phyloP scores from a whole-genome alignment of 2,888 invertebrate species.

The Lepidonotus clava region DNA sequence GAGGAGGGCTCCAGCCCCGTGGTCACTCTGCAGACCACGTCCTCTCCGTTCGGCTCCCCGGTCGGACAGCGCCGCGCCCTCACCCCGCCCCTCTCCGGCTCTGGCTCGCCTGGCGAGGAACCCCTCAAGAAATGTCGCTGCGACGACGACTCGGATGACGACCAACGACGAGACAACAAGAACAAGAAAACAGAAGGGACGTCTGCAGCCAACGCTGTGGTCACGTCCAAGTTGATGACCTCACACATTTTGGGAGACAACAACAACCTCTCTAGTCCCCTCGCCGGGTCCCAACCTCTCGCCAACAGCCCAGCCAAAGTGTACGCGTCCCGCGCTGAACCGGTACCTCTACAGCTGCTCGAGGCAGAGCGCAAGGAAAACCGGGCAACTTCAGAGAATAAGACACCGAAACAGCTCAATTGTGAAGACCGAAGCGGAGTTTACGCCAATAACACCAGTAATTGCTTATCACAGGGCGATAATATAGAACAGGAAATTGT shows the following conservation, averaged over 20 bases:
- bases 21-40: not conserved
- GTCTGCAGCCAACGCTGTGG: not conserved
- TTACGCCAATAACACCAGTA: not conserved
- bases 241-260: not conserved
- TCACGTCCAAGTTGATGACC: not conserved
- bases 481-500: not conserved
- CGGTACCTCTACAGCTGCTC: not conserved
- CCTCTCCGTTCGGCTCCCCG: conserved; percentile 58
- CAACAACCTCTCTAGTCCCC: conserved; percentile 30
- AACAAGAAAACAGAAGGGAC: not conserved
- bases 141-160: conserved; percentile 25
- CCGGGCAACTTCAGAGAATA: not conserved
- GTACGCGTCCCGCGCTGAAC: no score
- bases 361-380: not conserved
- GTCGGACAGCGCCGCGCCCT: conserved; percentile 59
- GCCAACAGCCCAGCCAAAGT: no score
- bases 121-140: conserved; percentile 60
- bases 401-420: not conserved
- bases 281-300: not conserved
- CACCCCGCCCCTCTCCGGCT: conserved; percentile 56
- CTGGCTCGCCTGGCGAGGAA: conserved; percentile 41
- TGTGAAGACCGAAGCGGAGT: not conserved
- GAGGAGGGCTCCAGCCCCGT: not conserved
- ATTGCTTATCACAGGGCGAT: conserved; percentile 30
- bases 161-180: not conserved